Conservation (phyloP, 2,797 vertebrate genomes). For the Pseudopleuronectes americanus region DNA sequence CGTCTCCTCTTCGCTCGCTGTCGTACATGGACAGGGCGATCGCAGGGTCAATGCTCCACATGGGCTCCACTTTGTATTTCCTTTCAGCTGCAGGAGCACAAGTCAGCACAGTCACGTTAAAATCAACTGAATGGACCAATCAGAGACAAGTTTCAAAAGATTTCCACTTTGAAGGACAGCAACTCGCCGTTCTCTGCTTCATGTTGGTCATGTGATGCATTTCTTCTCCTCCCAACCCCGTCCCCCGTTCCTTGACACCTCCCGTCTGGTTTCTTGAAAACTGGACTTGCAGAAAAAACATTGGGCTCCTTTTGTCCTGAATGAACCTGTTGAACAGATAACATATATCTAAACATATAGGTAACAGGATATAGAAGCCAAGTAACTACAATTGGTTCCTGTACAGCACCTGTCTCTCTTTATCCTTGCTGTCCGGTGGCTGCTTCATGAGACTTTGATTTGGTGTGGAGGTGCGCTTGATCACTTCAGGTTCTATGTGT, state of each 20-base stretch:
- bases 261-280: constrained; percentile 63
- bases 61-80: constrained; percentile 78
- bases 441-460: constrained; percentile 18
- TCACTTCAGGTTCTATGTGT: not conserved
- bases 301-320: constrained; percentile 2
- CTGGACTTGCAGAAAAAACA: constrained; percentile 23
- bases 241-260: constrained; percentile 1
- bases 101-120: not conserved
- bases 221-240: not conserved
- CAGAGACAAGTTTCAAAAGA: not conserved
- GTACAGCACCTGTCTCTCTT: not conserved
- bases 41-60: constrained; percentile 93
- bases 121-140: not conserved
- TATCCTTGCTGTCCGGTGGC: constrained; percentile 36
- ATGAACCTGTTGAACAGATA: constrained; percentile 27
- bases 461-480: not conserved
- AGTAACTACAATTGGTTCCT: not conserved
- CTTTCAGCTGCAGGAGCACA: constrained; percentile 34
- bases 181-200: constrained; percentile 33
- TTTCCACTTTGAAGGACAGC: too few relatives aligned
- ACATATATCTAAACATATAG: not conserved
- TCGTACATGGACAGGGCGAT: constrained; percentile 88
- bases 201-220: constrained; percentile 53
- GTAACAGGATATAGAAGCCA: not conserved
- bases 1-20: constrained; percentile 57